phyloP scores from a whole-genome alignment of 2,113 vertebrate genomes.

The Synchiropus splendidus region DNA sequence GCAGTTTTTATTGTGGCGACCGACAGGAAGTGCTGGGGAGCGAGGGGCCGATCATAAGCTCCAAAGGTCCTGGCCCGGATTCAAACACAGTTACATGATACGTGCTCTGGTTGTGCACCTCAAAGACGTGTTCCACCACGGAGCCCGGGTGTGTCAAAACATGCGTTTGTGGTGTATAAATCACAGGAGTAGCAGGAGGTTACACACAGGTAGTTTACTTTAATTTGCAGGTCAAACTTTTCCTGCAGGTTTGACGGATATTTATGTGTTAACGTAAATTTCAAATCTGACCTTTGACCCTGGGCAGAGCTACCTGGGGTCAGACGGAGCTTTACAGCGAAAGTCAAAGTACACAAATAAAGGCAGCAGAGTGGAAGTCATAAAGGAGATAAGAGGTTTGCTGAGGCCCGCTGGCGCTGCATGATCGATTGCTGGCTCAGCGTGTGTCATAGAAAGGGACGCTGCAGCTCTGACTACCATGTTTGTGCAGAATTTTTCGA shows the following conservation, averaged over 20 bases:
- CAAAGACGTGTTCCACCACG: not conserved
- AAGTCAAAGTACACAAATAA: conserved; percentile 14
- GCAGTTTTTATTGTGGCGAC: not conserved
- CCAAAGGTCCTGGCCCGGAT: conserved; percentile 4
- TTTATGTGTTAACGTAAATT: conserved; percentile 1
- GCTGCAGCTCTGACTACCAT: too few relatives aligned
- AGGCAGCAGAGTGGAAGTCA: conserved; percentile 6
- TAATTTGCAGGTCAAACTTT: not conserved
- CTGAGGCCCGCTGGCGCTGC: not conserved
- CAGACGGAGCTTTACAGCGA: conserved; percentile 5
- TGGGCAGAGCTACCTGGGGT: not conserved
- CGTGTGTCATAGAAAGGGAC: too few relatives aligned
- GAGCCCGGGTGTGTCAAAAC: not conserved
- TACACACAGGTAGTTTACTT: not conserved
- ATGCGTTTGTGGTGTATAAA: too few relatives aligned
- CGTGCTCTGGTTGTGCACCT: not conserved
- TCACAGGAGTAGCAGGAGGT: too few relatives aligned
- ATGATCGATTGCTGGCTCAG: not conserved
- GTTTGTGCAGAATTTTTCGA: too few relatives aligned
- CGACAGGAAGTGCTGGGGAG: not conserved
- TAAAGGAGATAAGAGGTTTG: conserved; percentile 5
- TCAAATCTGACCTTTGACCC: conserved; percentile 2
- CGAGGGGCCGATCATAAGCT: not conserved
- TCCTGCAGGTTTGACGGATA: not conserved
- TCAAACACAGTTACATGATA: conserved; percentile 2